These are phyloP conservation scores for Festucalex cinctus DNA, from an alignment of 2,113 vertebrate genomes.

Conservation along the genomic window DNA sequence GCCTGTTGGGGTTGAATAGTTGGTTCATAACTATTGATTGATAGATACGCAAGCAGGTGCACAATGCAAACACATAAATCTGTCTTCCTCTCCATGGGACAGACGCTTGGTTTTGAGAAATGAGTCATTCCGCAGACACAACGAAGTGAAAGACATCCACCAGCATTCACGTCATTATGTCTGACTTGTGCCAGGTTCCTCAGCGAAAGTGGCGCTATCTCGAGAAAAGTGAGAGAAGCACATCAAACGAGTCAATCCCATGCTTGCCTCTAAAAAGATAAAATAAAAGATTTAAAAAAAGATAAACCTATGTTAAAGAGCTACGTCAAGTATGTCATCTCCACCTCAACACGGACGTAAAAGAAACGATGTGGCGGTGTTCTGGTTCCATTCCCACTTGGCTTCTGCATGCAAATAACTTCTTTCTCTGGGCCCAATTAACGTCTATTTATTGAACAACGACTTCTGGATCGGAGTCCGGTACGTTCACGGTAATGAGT, in stretches of 20 bases:
- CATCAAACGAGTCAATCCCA: slow-evolving; percentile 57
- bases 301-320: no score
- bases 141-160: slow-evolving; percentile 14
- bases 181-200: slow-evolving; percentile 39
- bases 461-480: slow-evolving; percentile 38
- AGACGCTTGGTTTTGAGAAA: slow-evolving; percentile 12
- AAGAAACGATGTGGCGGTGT: not conserved
- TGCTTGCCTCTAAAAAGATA: slow-evolving; percentile 26
- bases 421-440: slow-evolving; percentile 68
- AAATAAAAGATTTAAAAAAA: no score
- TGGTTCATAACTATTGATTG: slow-evolving; percentile 48
- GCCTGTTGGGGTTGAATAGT: slow-evolving; percentile 28
- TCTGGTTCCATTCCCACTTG: not conserved
- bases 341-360: not conserved
- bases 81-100: slow-evolving; percentile 6
- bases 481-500: slow-evolving; percentile 52
- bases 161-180: slow-evolving; percentile 42
- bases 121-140: slow-evolving; percentile 1
- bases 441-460: slow-evolving; percentile 50
- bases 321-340: not conserved
- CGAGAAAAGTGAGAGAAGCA: slow-evolving; percentile 31
- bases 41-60: slow-evolving; percentile 37
- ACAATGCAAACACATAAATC: slow-evolving; percentile 15
- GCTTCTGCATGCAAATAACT: slow-evolving; percentile 38
- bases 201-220: slow-evolving; percentile 48